Conservation (phyloP, 2,888 invertebrate genomes). For the Cacoxenus indagator region DNA sequence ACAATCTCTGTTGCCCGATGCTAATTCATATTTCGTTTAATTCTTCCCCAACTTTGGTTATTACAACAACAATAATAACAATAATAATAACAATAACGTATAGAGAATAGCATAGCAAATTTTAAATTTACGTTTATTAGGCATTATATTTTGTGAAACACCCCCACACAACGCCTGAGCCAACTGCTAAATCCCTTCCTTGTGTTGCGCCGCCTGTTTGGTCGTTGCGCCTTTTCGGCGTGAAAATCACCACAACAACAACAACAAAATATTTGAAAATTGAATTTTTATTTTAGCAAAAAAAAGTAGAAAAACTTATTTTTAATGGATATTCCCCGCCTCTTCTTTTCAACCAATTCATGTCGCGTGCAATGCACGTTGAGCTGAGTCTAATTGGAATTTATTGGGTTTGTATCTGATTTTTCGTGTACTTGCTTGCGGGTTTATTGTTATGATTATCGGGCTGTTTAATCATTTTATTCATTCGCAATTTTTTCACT, state of each 20-base stretch:
- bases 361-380: slow-evolving; percentile 34
- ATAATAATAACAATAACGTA: slow-evolving; percentile 9
- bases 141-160: slow-evolving; percentile 40
- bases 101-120: slow-evolving; percentile 35
- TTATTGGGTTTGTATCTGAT: slow-evolving; percentile 37
- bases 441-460: neutral
- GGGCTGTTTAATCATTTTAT: neutral
- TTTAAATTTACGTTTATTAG: slow-evolving; percentile 58
- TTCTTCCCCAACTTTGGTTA: neutral
- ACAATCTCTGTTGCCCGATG: neutral
- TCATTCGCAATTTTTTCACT: neutral
- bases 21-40: neutral
- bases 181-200: slow-evolving; percentile 10
- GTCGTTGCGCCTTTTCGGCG: slow-evolving; percentile 34
- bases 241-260: neutral
- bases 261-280: slow-evolving; percentile 7
- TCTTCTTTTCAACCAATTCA: too few relatives aligned
- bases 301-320: slow-evolving; percentile 42
- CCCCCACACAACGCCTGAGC: neutral
- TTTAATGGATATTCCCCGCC: slow-evolving; percentile 50
- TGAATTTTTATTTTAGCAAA: slow-evolving; percentile 41
- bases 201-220: too few relatives aligned
- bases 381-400: slow-evolving; percentile 49
- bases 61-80: neutral
- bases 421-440: neutral